phyloP scores from a whole-genome alignment of 2,113 vertebrate species.

The Carlito syrichta region DNA sequence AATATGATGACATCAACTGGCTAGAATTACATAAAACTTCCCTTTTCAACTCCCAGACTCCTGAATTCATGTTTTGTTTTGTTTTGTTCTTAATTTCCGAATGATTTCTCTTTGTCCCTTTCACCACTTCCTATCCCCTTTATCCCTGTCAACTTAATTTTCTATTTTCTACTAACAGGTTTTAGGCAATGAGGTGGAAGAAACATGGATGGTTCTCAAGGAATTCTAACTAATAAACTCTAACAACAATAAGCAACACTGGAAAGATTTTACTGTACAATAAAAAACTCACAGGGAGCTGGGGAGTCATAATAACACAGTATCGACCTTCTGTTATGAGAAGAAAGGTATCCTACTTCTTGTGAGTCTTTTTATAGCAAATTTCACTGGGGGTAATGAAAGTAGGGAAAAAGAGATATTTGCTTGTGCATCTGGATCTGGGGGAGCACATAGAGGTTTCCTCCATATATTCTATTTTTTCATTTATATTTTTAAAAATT shows the following conservation, averaged over 20 bases:
- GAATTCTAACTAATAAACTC: neutral
- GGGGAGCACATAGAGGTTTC: neutral
- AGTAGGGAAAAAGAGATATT: neutral
- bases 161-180: constrained; percentile 34
- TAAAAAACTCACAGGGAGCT: neutral
- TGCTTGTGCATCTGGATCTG: neutral
- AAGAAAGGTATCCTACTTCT: neutral
- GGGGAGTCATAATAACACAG: neutral
- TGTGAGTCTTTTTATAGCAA: neutral
- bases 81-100: constrained; percentile 74
- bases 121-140: neutral
- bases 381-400: neutral
- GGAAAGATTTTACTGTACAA: too few relatives aligned
- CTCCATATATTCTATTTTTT: too few relatives aligned
- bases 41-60: constrained; percentile 60
- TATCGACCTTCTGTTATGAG: neutral
- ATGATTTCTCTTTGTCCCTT: constrained; percentile 47
- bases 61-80: constrained; percentile 35
- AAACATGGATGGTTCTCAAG: neutral
- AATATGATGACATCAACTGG: constrained; percentile 62
- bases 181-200: neutral
- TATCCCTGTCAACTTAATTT: constrained; percentile 16
- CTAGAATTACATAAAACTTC: constrained; percentile 69
- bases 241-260: neutral
- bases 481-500: too few relatives aligned